Evolutionary conservation across 2,797 vertebrate genomes (phyloP).

Genomic region (Coccyzus lansbergi): DNA sequence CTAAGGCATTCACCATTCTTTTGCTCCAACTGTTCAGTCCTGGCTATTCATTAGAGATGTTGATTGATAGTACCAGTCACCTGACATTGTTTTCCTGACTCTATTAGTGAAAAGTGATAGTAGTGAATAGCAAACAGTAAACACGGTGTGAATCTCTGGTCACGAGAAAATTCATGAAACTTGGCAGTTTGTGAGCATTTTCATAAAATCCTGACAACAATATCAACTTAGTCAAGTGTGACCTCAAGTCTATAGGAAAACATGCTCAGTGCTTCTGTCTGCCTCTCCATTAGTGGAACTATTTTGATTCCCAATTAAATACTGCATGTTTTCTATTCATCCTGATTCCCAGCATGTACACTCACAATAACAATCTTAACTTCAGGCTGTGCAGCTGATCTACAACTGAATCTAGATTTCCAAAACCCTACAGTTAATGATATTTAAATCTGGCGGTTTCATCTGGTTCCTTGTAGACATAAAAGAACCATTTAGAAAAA

Average conservation of each 20-base stretch:
- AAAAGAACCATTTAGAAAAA: constrained; percentile 4
- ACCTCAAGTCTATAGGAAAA: neutral
- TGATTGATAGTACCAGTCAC: neutral
- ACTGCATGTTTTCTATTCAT: constrained; percentile 2
- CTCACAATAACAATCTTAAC: neutral
- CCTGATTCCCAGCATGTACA: neutral
- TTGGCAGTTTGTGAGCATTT: neutral
- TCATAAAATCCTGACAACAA: constrained; percentile 4
- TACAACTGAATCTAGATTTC: neutral
- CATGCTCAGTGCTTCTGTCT: neutral
- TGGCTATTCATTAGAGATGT: constrained; percentile 21
- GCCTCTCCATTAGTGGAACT: neutral
- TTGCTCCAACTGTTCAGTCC: neutral
- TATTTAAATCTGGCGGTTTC: neutral
- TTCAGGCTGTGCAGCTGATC: neutral
- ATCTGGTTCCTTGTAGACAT: neutral
- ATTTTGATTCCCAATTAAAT: neutral
- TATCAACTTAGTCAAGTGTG: neutral
- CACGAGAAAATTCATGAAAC: constrained; percentile 24
- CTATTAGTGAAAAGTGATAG: neutral
- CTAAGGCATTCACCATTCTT: neutral
- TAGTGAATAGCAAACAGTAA: constrained; percentile 25
- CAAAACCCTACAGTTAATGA: neutral
- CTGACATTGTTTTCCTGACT: constrained; percentile 43
- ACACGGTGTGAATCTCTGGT: neutral